Base-by-base conservation (phyloP, 2,888 invertebrate species). In the Phyto melanocephala region DNA sequence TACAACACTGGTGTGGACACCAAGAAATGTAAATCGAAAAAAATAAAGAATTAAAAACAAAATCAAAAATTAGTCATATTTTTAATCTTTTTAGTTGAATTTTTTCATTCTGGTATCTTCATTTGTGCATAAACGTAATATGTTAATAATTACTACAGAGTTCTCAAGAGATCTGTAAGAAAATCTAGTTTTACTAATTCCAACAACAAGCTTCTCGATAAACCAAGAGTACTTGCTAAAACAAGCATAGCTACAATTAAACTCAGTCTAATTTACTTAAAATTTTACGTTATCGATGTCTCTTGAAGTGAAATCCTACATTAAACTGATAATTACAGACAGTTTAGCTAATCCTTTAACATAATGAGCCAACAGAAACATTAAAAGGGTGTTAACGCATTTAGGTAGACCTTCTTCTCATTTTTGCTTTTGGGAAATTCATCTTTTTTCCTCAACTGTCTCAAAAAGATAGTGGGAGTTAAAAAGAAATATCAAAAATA, bases 331-430 rank as follows among this genome's bases (percentile, higher is more conserved):
- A 82, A 82, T 82, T 80, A 52, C 71, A 65, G 45, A 82, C 71
- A 82, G 71, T 75, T 79, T 65, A 62, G 75, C 80, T 82, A 82
- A 82, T 82, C 82, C 82, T 82, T 82, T 71, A 42, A 71, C 50
- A 80, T 82, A 82, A 82, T 82, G 82, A 82, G 82, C 82, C 75
- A 82, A 80, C 65, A 76, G 40, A 71, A 82, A 82, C 82, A 82
- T 82, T 76, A 67, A 80, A 82, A 67, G 82, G 79, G 82, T 80
- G 82, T 72, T 70, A 62, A 70, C 70, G 33, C 3, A 28, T 28
- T 50, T 35, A 40, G 45, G 40, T 47, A 79, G 65, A 75, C 74
- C 72, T 81, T 45, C 63, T 40, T 54, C 5, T 50, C 22, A 0
- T 11, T 63, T 54, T 33, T 54, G 20, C 28, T 24, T 42, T 52